A percentile compares a stretch with the other conserved stretches of the same genome.
Conservation (phyloP, 1,140 invertebrate genomes). For the Megathymus violae region DNA sequence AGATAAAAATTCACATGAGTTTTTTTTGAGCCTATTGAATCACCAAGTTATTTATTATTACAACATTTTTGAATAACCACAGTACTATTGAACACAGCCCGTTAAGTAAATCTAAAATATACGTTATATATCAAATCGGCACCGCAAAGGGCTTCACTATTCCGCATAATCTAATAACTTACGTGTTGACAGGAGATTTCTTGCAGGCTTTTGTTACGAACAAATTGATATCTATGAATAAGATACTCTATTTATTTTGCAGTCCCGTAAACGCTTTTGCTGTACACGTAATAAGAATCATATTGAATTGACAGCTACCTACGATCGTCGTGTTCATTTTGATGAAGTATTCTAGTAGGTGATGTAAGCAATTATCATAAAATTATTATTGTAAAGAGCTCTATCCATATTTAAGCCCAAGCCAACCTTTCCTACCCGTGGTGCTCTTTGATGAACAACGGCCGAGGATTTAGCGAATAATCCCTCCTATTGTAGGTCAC, state of each 20-base stretch:
- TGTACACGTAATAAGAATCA: neutral
- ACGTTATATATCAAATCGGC: conserved; percentile 19
- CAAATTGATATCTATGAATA: conserved; percentile 43
- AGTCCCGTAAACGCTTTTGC: neutral
- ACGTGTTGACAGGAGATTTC: conserved; percentile 49
- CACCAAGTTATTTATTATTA: no score
- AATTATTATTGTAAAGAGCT: no score
- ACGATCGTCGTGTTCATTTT: neutral
- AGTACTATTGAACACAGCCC: neutral
- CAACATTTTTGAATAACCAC: no score
- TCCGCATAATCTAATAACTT: conserved; percentile 54
- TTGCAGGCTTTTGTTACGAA: conserved; percentile 39
- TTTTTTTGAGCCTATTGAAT: no score
- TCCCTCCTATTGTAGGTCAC: no score
- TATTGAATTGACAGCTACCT: conserved; percentile 1
- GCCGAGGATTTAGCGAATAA: no score
- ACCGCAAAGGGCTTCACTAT: conserved; percentile 32
- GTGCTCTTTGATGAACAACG: no score
- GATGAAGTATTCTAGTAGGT: no score
- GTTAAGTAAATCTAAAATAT: conserved; percentile 29
- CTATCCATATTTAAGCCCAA: no score
- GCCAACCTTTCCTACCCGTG: no score
- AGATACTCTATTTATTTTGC: conserved; percentile 31
- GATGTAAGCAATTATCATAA: no score
- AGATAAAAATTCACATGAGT: no score